A percentile compares a stretch with the other conserved stretches of the same genome.
These are phyloP conservation scores for Drosophila tanythrix DNA, from an alignment of 2,888 invertebrate species.

Conservation along the genomic window DNA sequence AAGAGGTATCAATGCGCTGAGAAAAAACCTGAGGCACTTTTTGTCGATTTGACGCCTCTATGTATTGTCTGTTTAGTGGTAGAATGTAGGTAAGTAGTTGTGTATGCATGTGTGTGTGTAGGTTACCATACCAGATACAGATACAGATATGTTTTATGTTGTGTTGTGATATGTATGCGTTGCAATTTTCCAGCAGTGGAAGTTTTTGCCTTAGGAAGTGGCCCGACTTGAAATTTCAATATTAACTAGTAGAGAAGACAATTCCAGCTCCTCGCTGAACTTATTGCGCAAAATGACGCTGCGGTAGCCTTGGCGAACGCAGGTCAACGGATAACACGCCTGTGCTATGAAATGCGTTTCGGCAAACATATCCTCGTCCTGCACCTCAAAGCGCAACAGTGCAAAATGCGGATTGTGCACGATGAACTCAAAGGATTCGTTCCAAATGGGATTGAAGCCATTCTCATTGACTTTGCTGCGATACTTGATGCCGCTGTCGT, in stretches of 20 bases:
- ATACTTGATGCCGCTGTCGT: conserved; percentile 92
- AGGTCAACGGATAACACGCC: conserved; percentile 94
- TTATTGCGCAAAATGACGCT: conserved; percentile 96
- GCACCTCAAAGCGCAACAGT: conserved; percentile 93
- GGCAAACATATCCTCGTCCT: conserved; percentile 98
- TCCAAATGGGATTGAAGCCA: conserved; percentile 97
- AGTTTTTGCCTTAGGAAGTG: conserved; percentile 13
- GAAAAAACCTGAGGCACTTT: too few relatives aligned
- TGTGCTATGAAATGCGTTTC: conserved; percentile 98
- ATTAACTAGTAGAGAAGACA: conserved; percentile 95
- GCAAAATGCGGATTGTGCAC: conserved; percentile 93
- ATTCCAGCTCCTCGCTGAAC: conserved; percentile 95
- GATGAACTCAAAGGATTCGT: conserved; percentile 93
- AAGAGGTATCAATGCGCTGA: too few relatives aligned
- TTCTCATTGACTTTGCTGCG: conserved; percentile 96
- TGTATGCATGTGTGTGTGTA: background rate
- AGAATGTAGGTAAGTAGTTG: conserved; percentile 4
- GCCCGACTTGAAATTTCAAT: conserved; percentile 86
- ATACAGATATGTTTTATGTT: background rate
- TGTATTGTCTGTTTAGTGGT: too few relatives aligned
- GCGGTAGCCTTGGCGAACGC: conserved; percentile 93
- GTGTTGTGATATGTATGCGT: conserved; percentile 8
- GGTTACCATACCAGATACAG: background rate
- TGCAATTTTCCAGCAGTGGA: background rate
- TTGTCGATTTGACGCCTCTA: too few relatives aligned